Evolutionary conservation across 2,888 invertebrate species (phyloP).

Genomic region (Eurois occulta): DNA sequence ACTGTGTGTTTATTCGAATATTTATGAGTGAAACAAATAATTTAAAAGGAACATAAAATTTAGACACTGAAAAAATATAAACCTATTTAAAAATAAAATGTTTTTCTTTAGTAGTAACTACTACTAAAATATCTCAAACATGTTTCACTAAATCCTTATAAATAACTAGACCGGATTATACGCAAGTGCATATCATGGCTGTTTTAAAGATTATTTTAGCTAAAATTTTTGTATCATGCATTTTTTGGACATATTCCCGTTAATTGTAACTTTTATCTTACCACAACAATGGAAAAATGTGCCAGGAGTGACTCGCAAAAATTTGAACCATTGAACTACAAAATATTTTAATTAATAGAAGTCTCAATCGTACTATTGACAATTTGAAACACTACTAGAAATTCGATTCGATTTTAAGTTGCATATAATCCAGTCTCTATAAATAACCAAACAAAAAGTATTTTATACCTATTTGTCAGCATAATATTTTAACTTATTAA

Average conservation of each 20-base stretch:
- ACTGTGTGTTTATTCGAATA: constrained; percentile 19
- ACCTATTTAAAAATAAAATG: constrained; percentile 2
- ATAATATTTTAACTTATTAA: constrained; percentile 16
- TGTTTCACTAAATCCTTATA: constrained; percentile 2
- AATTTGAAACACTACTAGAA: neutral
- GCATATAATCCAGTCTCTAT: neutral
- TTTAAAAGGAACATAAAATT: constrained; percentile 2
- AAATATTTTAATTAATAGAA: neutral
- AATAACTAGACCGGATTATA: neutral
- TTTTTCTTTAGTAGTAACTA: constrained; percentile 3
- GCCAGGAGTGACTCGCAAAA: too few species aligned
- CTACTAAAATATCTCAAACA: constrained; percentile 11
- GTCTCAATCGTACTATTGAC: neutral
- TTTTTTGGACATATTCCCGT: neutral
- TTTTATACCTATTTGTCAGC: constrained; percentile 30
- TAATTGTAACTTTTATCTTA: neutral
- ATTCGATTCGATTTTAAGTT: neutral
- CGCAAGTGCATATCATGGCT: neutral
- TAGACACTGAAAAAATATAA: neutral
- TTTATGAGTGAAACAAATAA: constrained; percentile 7
- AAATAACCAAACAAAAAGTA: constrained; percentile 46
- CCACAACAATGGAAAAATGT: neutral
- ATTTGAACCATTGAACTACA: neutral
- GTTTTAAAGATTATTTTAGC: neutral
- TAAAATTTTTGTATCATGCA: neutral